Percentiles rank a stretch among this genome's conserved stretches.
phyloP scores from a whole-genome alignment of 1,140 invertebrate genomes.

The Zaprionus capensis region DNA sequence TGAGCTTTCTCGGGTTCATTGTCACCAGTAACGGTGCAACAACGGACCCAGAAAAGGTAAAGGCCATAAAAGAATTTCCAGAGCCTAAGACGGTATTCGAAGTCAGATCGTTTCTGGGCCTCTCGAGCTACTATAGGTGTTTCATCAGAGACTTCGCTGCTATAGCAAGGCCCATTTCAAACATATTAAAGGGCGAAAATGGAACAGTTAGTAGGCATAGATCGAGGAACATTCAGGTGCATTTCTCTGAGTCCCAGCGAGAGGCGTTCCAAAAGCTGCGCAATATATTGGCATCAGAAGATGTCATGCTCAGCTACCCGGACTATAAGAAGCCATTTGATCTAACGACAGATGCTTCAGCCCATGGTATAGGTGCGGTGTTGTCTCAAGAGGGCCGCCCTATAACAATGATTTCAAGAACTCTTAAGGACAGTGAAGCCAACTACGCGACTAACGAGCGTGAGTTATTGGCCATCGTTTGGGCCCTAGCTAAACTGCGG shows the following conservation, averaged over 20 bases:
- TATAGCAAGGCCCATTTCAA: background rate
- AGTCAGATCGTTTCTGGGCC: background rate
- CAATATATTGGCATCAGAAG: background rate
- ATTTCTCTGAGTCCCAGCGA: constrained; percentile 31
- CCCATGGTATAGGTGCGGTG: background rate
- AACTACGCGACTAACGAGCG: constrained; percentile 11
- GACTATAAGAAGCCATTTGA: background rate
- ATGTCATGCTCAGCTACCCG: background rate
- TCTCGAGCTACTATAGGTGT: background rate
- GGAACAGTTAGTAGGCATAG: constrained; percentile 20
- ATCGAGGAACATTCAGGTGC: constrained; percentile 18
- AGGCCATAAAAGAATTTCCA: background rate
- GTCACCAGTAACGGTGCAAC: too few relatives aligned
- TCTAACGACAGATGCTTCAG: background rate
- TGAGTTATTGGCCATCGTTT: background rate
- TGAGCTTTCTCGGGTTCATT: too few relatives aligned
- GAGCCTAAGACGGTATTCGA: background rate
- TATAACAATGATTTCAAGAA: background rate
- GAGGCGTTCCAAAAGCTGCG: constrained; percentile 58
- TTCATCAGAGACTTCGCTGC: background rate
- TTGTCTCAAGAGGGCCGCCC: background rate
- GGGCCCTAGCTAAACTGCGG: background rate
- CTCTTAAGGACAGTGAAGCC: background rate
- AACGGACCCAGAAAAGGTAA: too few relatives aligned
- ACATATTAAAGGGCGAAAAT: constrained; percentile 26